Conservation (phyloP, 2,797 vertebrate genomes). For the Pterois miles region DNA sequence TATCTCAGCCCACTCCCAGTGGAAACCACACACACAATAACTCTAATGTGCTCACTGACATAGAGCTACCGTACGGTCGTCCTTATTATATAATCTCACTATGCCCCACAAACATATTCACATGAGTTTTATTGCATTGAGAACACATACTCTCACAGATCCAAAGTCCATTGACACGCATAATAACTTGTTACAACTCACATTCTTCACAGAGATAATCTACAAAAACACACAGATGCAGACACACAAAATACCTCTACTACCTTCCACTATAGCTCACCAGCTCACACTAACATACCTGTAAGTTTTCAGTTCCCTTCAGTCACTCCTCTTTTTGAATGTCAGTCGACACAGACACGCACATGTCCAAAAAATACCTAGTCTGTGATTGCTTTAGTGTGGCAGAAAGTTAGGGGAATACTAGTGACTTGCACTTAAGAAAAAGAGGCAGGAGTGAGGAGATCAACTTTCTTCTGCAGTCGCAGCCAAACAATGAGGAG, state of each 20-base stretch:
- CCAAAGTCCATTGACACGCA: conserved; percentile 52
- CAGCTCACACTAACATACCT: conserved; percentile 54
- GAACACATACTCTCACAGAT: conserved; percentile 10
- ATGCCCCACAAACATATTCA: conserved; percentile 17
- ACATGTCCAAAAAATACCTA: not conserved
- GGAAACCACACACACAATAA: conserved; percentile 42
- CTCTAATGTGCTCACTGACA: conserved; percentile 34
- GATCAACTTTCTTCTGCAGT: conserved; percentile 67
- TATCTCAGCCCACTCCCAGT: conserved; percentile 40
- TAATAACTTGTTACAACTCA: not conserved
- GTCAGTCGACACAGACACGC: conserved; percentile 22
- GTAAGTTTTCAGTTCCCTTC: conserved; percentile 47
- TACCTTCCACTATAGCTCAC: conserved; percentile 21
- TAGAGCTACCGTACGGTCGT: conserved; percentile 10
- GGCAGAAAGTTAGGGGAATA: conserved; percentile 13
- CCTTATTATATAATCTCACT: not conserved
- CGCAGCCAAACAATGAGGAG: conserved; percentile 69
- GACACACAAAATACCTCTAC: conserved; percentile 38
- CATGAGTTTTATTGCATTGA: not conserved
- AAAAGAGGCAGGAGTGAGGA: conserved; percentile 35
- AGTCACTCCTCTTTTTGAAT: conserved; percentile 20
- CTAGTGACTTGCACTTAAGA: conserved; percentile 26
- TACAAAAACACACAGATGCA: conserved; percentile 17
- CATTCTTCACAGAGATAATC: not conserved
- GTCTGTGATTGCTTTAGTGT: not conserved